Base-by-base conservation (phyloP, 92 coral and sea anemone genomes). In the Epizoanthus scotinus region DNA sequence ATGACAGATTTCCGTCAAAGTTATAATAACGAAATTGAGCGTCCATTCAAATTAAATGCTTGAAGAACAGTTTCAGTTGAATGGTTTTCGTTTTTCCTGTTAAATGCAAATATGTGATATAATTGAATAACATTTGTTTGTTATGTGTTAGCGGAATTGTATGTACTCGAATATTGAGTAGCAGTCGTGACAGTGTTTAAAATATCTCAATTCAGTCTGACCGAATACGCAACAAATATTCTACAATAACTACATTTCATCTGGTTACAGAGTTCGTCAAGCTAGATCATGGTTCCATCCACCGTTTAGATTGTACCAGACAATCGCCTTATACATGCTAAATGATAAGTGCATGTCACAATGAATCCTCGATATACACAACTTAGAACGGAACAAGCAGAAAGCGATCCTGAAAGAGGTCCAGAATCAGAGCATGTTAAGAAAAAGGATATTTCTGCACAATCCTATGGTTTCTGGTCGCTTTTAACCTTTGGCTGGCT, bases 401-500 rank as follows among this genome's bases (percentile, higher is more conserved):
- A 71, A 34, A 17, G 78, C 50, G 24, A 36, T 31, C 36, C 36
- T 25, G 47, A 44, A 44, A 44, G 50, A 2, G 61, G 53, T 5
- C 60, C 42, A 52, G 78, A 71, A 21, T 21, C 20, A 52, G 40
- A 29, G 3, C 44, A 22, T 5, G 18, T 5, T 25, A 42, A 20
- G n/a, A 50, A 28, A 15, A 22, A 71, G 57, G 40, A 71, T 19
- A 53, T 12, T 53, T 52, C 63, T 27, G 20, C 60, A 25, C 42
- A 71, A 1, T 53, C 78, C 21, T 71, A 71, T 17, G 55, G 63
- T 3, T 71, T 17, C 47, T 71, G 78, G 78, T 71, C 63, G 6
- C 78, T 71, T 54, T 36, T 71, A 27, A 71, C 78, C 18, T 71
- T 71, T 17, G 63, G 78, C 21, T 71, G 78, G 78, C 19, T 71